A percentile compares a stretch with the other conserved stretches of the same genome.
These are phyloP conservation scores for Caenorhabditis sp. DNA, from an alignment of 2,888 invertebrate genomes.

Conservation along the genomic window DNA sequence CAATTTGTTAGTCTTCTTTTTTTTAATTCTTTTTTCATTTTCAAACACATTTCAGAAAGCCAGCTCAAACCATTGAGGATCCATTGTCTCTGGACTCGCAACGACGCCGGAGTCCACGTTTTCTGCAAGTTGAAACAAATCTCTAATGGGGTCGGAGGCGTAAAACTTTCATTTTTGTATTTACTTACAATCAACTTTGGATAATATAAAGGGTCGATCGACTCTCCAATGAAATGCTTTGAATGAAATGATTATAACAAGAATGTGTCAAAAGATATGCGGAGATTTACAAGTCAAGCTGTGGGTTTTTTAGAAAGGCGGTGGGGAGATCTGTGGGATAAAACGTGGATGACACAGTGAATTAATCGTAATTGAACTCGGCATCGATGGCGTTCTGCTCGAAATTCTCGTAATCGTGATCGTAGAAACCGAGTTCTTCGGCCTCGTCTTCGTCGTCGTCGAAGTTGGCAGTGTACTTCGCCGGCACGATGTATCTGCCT, in stretches of 20 bases:
- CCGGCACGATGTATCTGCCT: slow-evolving; percentile 18
- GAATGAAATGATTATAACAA: neutral
- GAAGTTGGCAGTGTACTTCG: neutral
- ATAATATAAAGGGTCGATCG: neutral
- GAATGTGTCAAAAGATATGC: neutral
- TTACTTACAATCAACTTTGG: too few relatives aligned
- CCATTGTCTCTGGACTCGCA: neutral
- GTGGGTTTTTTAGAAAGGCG: too few relatives aligned
- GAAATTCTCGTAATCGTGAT: neutral
- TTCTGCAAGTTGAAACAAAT: slow-evolving; percentile 64
- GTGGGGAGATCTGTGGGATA: too few relatives aligned
- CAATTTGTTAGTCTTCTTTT: slow-evolving; percentile 13
- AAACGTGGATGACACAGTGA: neutral
- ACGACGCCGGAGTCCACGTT: slow-evolving; percentile 41
- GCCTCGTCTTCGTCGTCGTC: neutral
- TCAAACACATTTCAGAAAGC: slow-evolving; percentile 39
- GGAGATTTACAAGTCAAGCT: too few relatives aligned
- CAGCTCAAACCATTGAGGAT: slow-evolving; percentile 8
- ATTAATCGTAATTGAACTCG: slow-evolving; percentile 8
- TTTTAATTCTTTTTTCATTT: neutral
- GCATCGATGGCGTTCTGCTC: slow-evolving; percentile 1
- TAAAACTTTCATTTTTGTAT: neutral
- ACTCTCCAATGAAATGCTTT: neutral
- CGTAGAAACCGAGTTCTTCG: too few relatives aligned
- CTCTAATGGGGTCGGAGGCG: slow-evolving; percentile 17